These are phyloP conservation scores for Echiichthys vipera DNA, from an alignment of 2,797 vertebrate genomes.

Conservation along the genomic window DNA sequence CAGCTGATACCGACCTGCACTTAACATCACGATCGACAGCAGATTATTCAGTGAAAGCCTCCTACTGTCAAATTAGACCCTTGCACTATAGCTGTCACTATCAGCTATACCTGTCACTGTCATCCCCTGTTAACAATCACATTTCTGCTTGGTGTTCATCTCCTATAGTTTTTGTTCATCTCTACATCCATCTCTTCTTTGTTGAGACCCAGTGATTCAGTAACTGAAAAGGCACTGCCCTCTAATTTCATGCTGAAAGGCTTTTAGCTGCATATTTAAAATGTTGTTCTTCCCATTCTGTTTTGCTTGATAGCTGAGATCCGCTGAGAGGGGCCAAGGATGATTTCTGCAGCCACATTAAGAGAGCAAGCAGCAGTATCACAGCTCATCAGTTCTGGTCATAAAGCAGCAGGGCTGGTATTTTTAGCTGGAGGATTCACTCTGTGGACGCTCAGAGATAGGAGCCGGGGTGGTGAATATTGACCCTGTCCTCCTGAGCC, in stretches of 20 bases:
- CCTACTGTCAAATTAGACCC: conserved; percentile 25
- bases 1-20: conserved; percentile 28
- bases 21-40: conserved; percentile 15
- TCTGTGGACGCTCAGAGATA: conserved; percentile 41
- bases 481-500: conserved; percentile 69
- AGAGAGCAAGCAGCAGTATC: conserved; percentile 62
- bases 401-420: conserved; percentile 63
- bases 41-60: conserved; percentile 22
- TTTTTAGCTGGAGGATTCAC: conserved; percentile 72
- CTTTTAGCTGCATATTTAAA: conserved; percentile 28
- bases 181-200: not conserved
- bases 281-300: conserved; percentile 37
- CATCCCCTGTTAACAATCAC: not conserved
- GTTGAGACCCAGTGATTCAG: not conserved
- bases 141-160: not conserved
- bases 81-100: not conserved
- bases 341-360: conserved; percentile 54
- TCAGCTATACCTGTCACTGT: not conserved
- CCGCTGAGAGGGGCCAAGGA: conserved; percentile 31
- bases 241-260: conserved; percentile 55
- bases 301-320: conserved; percentile 44
- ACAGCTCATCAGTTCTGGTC: conserved; percentile 72
- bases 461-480: conserved; percentile 53
- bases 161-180: not conserved
- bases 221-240: conserved; percentile 1